A percentile compares a stretch with the other conserved stretches of the same genome.
Conservation (phyloP, 2,888 invertebrate species). For the Tribolium freemani region DNA sequence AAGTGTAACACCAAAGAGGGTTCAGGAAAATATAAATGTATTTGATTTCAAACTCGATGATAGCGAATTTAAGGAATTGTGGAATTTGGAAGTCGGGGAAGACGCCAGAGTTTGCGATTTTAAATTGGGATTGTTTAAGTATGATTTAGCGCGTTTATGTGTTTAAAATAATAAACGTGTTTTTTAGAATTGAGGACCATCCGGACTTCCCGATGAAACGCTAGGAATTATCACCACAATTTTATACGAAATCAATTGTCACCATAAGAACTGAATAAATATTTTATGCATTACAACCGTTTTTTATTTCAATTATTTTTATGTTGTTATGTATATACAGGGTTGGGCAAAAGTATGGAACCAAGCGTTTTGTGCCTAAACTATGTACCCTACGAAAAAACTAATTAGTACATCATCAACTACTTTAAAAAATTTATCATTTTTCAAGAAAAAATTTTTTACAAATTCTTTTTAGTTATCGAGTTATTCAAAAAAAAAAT, state of each 20-base stretch:
- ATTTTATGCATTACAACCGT: too few relatives aligned
- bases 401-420: too few relatives aligned
- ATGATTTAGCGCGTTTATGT: neutral
- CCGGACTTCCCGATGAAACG: conserved; percentile 48
- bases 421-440: too few relatives aligned
- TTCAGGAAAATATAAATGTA: conserved; percentile 80
- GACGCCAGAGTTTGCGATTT: conserved; percentile 74
- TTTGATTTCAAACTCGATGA: conserved; percentile 77
- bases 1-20: conserved; percentile 78
- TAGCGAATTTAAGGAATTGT: conserved; percentile 73
- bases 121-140: neutral
- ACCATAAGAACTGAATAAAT: too few relatives aligned
- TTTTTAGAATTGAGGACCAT: conserved; percentile 44
- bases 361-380: too few relatives aligned
- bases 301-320: too few relatives aligned
- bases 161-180: neutral
- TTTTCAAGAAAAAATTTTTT: too few relatives aligned
- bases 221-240: neutral
- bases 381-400: too few relatives aligned
- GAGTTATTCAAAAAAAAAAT: too few relatives aligned
- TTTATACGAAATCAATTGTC: neutral
- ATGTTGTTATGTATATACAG: too few relatives aligned
- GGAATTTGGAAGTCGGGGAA: conserved; percentile 74
- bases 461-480: too few relatives aligned
- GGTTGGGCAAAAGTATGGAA: too few relatives aligned